Conservation (phyloP, 1,140 invertebrate species). For the Aphis gossypii region DNA sequence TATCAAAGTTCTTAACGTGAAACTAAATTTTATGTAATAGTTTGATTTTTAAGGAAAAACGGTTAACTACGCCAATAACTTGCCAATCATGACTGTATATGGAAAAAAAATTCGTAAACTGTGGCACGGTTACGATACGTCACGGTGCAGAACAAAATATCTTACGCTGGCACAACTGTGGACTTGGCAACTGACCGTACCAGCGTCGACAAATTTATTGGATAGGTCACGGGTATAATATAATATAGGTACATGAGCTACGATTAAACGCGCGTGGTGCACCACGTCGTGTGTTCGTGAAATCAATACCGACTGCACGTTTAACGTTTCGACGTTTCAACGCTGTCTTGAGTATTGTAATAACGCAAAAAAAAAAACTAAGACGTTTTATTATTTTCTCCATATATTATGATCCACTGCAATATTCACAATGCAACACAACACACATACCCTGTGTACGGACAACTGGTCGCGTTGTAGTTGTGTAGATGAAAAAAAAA, state of each 20-base stretch:
- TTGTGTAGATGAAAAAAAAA: background rate
- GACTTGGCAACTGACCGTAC: slow-evolving; percentile 33
- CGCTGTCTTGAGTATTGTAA: background rate
- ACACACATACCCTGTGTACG: background rate
- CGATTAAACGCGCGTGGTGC: background rate
- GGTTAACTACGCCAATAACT: background rate
- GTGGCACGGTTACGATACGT: background rate
- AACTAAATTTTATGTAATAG: background rate
- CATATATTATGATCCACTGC: background rate
- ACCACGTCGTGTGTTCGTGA: slow-evolving; percentile 27
- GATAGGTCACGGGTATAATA: slow-evolving; percentile 18
- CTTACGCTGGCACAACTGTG: background rate
- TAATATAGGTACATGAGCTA: background rate
- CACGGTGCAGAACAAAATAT: background rate
- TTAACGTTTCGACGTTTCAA: slow-evolving; percentile 19
- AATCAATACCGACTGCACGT: slow-evolving; percentile 50
- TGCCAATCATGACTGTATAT: background rate
- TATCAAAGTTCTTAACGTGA: background rate
- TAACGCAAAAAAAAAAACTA: slow-evolving; percentile 21
- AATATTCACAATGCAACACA: background rate
- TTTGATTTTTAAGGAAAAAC: background rate
- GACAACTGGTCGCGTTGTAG: background rate
- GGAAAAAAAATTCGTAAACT: background rate
- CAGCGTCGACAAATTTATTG: slow-evolving; percentile 44
- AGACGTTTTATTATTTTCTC: background rate